Base-by-base conservation (phyloP, 2,113 vertebrate species). In the Myanophis thanlyinensis region DNA sequence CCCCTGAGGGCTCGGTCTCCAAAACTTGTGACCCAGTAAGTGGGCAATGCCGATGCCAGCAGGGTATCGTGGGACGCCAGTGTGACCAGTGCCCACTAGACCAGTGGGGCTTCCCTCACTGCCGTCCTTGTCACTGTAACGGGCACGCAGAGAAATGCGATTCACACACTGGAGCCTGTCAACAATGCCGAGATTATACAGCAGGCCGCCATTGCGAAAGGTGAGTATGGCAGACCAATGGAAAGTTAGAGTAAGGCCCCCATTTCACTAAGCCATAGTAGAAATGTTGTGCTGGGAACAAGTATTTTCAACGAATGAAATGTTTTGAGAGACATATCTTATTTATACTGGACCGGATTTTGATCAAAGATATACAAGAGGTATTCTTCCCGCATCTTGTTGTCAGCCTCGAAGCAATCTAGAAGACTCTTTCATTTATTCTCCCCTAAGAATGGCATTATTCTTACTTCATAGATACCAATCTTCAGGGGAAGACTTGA, bases 81-180 rank as follows among this genome's bases (percentile, higher is more conserved):
- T 99, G 98, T 93, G 98, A 98, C 2, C 97, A 95, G 89, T 94
- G 96, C 95, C 11, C 98, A 85, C 94, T 96, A 1, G 97, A 98
- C 48, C 96, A 97, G 91, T 98, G 98, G 98, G 97, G 97, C 85
- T 99, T 98, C 94, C 98, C 98, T 2, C 94, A 86, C 94, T 99
- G 98, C 93, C 96, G 96, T 52, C 97, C 96, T 11, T 98, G 98
- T 92, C 97, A 98, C 90, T 98, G 98, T 59, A 98, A 98, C 30
- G 98, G 98, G 30, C 98, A 98, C 40, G 86, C 98, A 0, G 98
- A 98, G 52, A 73, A 93, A 88, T 98, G 98, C 35, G 96, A 98
- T 91, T 87, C 97, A 0, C 96, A 93, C 40, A 98, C 95, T 0
- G 98, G 98, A 0, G 87, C 96, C 89, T 98, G 98, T 90, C 88